phyloP scores from a whole-genome alignment of 2,113 vertebrate species.

The Xyrauchen texanus region DNA sequence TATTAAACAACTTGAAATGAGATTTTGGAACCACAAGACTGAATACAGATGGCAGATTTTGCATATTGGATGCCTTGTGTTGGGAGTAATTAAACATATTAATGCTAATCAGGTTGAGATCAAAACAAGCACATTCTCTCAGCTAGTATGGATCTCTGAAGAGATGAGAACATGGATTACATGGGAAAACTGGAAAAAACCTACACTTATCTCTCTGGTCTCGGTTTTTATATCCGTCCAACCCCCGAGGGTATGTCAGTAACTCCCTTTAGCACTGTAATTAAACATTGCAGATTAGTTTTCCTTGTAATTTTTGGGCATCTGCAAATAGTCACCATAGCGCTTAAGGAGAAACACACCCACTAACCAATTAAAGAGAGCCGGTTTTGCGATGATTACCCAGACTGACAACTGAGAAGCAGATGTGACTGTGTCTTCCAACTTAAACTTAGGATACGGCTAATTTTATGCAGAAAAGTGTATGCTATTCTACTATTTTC shows the following conservation, averaged over 20 bases:
- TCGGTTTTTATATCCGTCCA: slow-evolving; percentile 34
- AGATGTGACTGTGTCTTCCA: slow-evolving; percentile 29
- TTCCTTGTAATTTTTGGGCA: slow-evolving; percentile 57
- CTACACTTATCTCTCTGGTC: slow-evolving; percentile 30
- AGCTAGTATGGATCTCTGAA: background rate
- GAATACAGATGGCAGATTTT: slow-evolving; percentile 38
- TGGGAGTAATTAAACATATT: slow-evolving; percentile 42
- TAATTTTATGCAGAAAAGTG: background rate
- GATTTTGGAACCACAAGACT: slow-evolving; percentile 1
- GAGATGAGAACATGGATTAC: slow-evolving; percentile 30
- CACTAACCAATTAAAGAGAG: slow-evolving; percentile 49
- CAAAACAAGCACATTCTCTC: slow-evolving; percentile 2
- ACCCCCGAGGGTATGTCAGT: slow-evolving; percentile 51
- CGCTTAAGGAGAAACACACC: slow-evolving; percentile 42
- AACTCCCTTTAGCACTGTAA: slow-evolving; percentile 51
- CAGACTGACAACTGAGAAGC: slow-evolving; percentile 35
- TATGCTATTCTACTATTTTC: background rate
- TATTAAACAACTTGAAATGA: background rate
- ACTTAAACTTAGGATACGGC: background rate
- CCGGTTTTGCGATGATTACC: slow-evolving; percentile 34
- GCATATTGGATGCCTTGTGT: background rate
- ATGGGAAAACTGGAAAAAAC: slow-evolving; percentile 32
- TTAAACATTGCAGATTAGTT: slow-evolving; percentile 58
- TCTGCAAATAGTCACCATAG: slow-evolving; percentile 43
- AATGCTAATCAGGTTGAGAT: slow-evolving; percentile 19